A percentile compares a stretch with the other conserved stretches of the same genome.
phyloP scores from a whole-genome alignment of 2,888 invertebrate genomes.

The Drosophila fungiperda region DNA sequence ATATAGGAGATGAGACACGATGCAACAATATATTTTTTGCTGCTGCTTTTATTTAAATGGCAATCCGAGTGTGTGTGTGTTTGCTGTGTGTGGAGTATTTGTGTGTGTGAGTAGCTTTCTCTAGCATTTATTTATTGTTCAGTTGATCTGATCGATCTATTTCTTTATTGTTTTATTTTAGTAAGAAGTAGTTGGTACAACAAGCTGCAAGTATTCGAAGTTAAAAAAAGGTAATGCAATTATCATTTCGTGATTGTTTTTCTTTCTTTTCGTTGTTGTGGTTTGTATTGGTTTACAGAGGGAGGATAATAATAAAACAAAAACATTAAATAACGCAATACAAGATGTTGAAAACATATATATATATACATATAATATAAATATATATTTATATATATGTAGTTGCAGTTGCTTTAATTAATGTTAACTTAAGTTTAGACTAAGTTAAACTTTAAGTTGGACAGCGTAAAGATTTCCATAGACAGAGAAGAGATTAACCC shows the following conservation, averaged over 20 bases:
- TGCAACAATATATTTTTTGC: conserved; percentile 10
- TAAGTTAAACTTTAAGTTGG: conserved; percentile 4
- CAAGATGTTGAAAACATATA: conserved; percentile 29
- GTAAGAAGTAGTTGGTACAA: conserved; percentile 80
- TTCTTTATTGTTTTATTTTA: conserved; percentile 60
- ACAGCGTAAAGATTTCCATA: conserved; percentile 3
- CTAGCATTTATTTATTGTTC: conserved; percentile 48
- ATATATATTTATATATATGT: conserved; percentile 2
- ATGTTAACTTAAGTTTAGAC: conserved; percentile 21
- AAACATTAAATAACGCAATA: conserved; percentile 33
- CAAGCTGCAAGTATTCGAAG: conserved; percentile 78
- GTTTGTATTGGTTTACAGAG: conserved; percentile 33
- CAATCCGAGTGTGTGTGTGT: conserved; percentile 8
- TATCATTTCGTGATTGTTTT: conserved; percentile 46
- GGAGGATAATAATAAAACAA: conserved; percentile 6
- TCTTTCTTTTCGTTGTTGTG: conserved; percentile 10
- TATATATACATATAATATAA: neutral
- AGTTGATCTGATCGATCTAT: conserved; percentile 51
- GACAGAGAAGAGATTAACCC: conserved; percentile 7
- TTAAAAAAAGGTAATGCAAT: conserved; percentile 67
- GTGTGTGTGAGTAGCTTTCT: conserved; percentile 30
- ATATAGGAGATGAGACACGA: conserved; percentile 10
- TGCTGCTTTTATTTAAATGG: conserved; percentile 3
- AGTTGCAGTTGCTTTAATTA: conserved; percentile 17
- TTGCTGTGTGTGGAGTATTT: conserved; percentile 8